These are phyloP conservation scores for Capitella teleta DNA, from an alignment of 1,140 invertebrate genomes.

Conservation along the genomic window DNA sequence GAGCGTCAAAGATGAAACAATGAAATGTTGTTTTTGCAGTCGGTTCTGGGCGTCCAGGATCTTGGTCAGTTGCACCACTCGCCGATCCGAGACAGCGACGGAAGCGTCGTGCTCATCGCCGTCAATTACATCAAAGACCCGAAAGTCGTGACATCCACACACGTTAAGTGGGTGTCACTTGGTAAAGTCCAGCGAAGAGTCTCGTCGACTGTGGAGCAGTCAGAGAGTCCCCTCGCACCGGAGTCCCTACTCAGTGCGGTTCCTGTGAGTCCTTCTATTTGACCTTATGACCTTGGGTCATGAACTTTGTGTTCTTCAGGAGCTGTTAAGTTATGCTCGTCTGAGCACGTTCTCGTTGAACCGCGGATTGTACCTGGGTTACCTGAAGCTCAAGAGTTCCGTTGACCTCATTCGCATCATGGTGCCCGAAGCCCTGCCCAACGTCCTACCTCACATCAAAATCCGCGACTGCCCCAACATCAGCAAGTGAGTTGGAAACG, in stretches of 20 bases:
- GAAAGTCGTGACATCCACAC: conserved; percentile 55
- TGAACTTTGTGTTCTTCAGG: conserved; percentile 40
- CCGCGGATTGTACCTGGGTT: conserved; percentile 83
- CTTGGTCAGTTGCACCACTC: conserved; percentile 85
- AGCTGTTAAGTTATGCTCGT: conserved; percentile 86
- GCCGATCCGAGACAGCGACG: conserved; percentile 72
- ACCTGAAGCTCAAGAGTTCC: conserved; percentile 87
- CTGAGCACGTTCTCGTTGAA: conserved; percentile 66
- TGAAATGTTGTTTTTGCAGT: conserved; percentile 39
- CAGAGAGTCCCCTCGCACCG: conserved; percentile 13
- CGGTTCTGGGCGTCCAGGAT: conserved; percentile 77
- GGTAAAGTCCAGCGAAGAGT: conserved; percentile 53
- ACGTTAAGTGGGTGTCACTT: conserved; percentile 78
- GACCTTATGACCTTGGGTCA: background rate
- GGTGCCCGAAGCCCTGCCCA: conserved; percentile 78
- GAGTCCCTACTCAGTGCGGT: conserved; percentile 70
- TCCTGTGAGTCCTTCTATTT: conserved; percentile 44
- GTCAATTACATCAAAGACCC: conserved; percentile 71
- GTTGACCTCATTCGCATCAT: conserved; percentile 88
- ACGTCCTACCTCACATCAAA: conserved; percentile 82
- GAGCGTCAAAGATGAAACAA: background rate
- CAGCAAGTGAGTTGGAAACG: conserved; percentile 59
- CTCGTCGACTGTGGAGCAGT: no score
- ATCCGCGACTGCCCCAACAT: conserved; percentile 90
- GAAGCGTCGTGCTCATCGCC: conserved; percentile 78